Evolutionary conservation across 2,888 invertebrate species (phyloP).

Genomic region (Crossocerus cetratus): DNA sequence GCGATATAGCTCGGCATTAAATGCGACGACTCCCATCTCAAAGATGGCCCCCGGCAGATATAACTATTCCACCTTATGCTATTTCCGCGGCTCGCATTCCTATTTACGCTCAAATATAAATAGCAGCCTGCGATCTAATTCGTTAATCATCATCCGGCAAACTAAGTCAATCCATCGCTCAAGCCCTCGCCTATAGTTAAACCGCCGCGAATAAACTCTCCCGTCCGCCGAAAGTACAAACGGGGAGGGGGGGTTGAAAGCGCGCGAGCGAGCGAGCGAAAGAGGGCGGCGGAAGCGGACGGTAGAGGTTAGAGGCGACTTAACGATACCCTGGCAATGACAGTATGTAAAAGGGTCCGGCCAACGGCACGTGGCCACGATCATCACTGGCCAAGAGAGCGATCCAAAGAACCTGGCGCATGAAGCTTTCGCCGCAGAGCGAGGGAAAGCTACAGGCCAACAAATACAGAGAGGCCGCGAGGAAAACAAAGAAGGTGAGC

Average conservation of each 20-base stretch:
- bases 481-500: constrained; percentile 23
- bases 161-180: constrained; percentile 4
- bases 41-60: no score
- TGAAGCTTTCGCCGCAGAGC: constrained; percentile 49
- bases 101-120: not conserved
- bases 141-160: no score
- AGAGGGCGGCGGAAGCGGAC: constrained; percentile 18
- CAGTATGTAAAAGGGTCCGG: constrained; percentile 40
- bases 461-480: constrained; percentile 32
- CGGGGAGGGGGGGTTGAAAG: not conserved
- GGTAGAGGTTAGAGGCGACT: constrained; percentile 25
- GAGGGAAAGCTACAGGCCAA: constrained; percentile 34
- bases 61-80: no score
- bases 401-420: constrained; percentile 42
- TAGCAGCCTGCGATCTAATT: no score
- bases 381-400: constrained; percentile 45
- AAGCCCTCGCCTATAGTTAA: not conserved
- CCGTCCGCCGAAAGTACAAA: not conserved
- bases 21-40: no score
- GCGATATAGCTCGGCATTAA: no score
- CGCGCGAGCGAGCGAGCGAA: not conserved
- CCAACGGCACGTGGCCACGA: constrained; percentile 59
- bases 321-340: constrained; percentile 22
- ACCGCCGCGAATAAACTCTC: no score
- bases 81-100: not conserved